Conservation (phyloP, 2,797 vertebrate genomes). For the Sebastiscus tertius region DNA sequence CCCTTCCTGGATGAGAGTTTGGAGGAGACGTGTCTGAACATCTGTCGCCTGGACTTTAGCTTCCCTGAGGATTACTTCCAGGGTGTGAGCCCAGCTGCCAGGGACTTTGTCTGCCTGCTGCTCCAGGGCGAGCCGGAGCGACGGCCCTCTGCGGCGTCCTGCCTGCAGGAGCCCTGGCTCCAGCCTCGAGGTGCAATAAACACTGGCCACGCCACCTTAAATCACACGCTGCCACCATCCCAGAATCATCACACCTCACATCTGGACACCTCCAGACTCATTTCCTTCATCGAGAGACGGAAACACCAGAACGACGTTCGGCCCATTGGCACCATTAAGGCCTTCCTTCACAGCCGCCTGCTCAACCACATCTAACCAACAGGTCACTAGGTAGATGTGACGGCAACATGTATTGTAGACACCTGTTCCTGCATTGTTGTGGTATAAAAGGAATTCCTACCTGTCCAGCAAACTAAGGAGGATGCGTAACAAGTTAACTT, state of each 20-base stretch:
- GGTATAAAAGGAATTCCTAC: neutral
- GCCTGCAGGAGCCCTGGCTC: conserved; percentile 93
- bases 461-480: neutral
- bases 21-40: conserved; percentile 97
- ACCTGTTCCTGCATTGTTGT: neutral
- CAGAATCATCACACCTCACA: conserved; percentile 69
- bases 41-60: conserved; percentile 96
- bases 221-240: conserved; percentile 28
- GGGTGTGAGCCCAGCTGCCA: conserved; percentile 91
- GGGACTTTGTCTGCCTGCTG: conserved; percentile 91
- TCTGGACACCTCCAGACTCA: conserved; percentile 92
- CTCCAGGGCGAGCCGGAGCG: conserved; percentile 89
- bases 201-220: conserved; percentile 30
- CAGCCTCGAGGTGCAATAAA: conserved; percentile 75
- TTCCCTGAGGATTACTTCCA: conserved; percentile 96
- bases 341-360: conserved; percentile 93
- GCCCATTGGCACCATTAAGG: conserved; percentile 89
- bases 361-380: conserved; percentile 86
- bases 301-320: conserved; percentile 96
- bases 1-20: conserved; percentile 96
- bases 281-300: conserved; percentile 95
- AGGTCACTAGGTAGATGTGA: neutral
- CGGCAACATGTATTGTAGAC: neutral
- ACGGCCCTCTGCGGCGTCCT: conserved; percentile 87
- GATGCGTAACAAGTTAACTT: conserved; percentile 2